Conservation (phyloP, 2,888 invertebrate genomes). For the Phania funesta region DNA sequence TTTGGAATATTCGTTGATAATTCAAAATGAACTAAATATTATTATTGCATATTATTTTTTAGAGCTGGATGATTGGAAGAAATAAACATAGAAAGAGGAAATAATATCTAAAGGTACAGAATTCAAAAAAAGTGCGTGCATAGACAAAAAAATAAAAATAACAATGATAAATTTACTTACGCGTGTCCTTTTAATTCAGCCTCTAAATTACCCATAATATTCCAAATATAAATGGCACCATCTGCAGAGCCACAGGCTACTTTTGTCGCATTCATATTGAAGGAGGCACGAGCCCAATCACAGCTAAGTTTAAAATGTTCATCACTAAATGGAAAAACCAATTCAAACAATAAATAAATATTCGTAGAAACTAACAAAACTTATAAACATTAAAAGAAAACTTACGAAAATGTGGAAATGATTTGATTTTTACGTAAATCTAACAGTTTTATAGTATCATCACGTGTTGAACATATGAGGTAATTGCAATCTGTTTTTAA, state of each 20-base stretch:
- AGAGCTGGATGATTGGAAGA: too few species aligned
- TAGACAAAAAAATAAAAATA: not conserved
- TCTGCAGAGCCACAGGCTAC: constrained; percentile 95
- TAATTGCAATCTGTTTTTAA: constrained; percentile 90
- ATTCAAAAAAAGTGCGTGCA: not conserved
- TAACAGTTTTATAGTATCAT: constrained; percentile 96
- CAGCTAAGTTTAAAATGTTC: constrained; percentile 97
- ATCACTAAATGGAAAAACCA: constrained; percentile 84
- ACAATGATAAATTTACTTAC: constrained; percentile 82
- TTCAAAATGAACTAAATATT: too few species aligned
- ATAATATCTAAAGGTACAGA: too few species aligned
- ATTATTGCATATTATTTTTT: too few species aligned
- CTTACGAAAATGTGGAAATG: constrained; percentile 93
- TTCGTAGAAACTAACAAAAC: not conserved
- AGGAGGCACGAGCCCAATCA: constrained; percentile 95
- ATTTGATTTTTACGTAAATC: constrained; percentile 97
- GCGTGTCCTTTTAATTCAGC: constrained; percentile 89
- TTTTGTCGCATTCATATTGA: constrained; percentile 94
- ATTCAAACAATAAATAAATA: not conserved
- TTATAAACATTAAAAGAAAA: constrained; percentile 58
- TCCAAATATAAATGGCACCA: constrained; percentile 96
- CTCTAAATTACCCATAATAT: constrained; percentile 88
- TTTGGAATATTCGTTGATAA: too few species aligned
- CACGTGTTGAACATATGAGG: constrained; percentile 94
- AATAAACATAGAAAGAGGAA: too few species aligned